Evolutionary conservation across 2,113 vertebrate species (phyloP).

Genomic region (Sitta europaea): DNA sequence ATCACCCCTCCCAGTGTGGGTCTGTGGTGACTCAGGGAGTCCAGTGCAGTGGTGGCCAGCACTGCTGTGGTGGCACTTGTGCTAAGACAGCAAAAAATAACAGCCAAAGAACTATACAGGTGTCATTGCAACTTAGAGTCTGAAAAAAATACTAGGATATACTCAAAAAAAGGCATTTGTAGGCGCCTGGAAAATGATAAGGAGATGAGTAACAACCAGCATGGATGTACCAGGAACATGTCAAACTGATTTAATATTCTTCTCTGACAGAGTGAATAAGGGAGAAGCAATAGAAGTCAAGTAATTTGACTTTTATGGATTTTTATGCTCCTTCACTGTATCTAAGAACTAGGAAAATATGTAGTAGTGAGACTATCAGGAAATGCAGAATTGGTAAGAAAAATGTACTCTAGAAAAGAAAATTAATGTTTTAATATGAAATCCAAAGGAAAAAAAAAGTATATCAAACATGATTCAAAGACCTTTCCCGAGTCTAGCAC

Average conservation of each 20-base stretch:
- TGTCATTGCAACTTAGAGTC: not conserved
- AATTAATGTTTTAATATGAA: not conserved
- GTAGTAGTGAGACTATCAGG: not conserved
- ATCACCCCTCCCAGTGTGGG: rapidly evolving
- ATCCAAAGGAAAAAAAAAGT: not conserved
- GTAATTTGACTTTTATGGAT: not conserved
- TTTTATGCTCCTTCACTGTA: not conserved
- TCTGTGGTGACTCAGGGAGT: not conserved
- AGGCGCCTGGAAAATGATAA: not conserved
- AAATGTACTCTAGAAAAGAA: not conserved
- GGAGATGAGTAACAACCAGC: not conserved
- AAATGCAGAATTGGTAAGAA: not conserved
- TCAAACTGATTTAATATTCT: constrained; percentile 13
- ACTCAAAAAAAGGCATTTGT: not conserved
- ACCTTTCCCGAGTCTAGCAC: not conserved
- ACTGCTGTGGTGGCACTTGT: not conserved
- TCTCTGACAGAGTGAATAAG: not conserved
- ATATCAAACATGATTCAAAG: not conserved
- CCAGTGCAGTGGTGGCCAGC: not conserved
- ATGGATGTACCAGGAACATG: not conserved
- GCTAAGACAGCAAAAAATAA: not conserved
- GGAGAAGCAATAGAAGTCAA: not conserved
- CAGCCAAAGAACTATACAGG: not conserved
- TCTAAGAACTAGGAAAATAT: not conserved
- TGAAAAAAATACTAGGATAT: not conserved